phyloP scores from a whole-genome alignment of 2,888 invertebrate genomes.

The Eupithecia abbreviata region DNA sequence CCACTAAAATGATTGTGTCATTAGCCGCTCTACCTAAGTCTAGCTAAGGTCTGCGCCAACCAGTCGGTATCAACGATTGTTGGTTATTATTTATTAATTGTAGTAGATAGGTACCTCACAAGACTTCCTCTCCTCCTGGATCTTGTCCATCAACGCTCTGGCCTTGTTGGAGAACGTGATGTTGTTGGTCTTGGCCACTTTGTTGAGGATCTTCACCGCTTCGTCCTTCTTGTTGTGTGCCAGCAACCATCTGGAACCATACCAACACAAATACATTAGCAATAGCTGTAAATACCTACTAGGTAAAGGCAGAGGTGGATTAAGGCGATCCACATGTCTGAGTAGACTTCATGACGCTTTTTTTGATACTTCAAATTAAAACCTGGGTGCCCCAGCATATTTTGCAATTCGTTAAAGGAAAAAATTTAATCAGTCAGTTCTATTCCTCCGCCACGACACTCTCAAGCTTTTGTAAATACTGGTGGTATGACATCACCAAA shows the following conservation, averaged over 20 bases:
- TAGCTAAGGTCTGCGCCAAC: not conserved
- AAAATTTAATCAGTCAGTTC: not conserved
- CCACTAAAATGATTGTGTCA: not conserved
- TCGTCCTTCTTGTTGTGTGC: conserved; percentile 87
- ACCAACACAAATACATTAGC: not conserved
- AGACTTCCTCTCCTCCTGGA: conserved; percentile 62
- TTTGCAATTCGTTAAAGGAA: too few species aligned
- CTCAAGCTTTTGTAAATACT: not conserved
- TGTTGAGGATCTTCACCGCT: conserved; percentile 86
- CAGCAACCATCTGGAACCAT: conserved; percentile 86
- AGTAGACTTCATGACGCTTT: too few species aligned
- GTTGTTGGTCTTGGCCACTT: conserved; percentile 87
- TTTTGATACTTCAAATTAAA: too few species aligned
- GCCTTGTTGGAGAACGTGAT: conserved; percentile 82
- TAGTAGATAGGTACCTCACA: conserved; percentile 52
- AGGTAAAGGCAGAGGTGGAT: too few species aligned
- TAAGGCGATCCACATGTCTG: too few species aligned
- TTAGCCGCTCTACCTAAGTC: not conserved
- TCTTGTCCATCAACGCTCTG: conserved; percentile 71
- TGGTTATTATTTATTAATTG: not conserved
- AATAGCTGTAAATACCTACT: not conserved
- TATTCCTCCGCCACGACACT: not conserved
- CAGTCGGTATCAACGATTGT: not conserved
- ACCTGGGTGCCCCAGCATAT: not conserved
- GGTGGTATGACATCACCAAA: not conserved